Base-by-base conservation (phyloP, 2,888 invertebrate species). In the Venusia cambrica region DNA sequence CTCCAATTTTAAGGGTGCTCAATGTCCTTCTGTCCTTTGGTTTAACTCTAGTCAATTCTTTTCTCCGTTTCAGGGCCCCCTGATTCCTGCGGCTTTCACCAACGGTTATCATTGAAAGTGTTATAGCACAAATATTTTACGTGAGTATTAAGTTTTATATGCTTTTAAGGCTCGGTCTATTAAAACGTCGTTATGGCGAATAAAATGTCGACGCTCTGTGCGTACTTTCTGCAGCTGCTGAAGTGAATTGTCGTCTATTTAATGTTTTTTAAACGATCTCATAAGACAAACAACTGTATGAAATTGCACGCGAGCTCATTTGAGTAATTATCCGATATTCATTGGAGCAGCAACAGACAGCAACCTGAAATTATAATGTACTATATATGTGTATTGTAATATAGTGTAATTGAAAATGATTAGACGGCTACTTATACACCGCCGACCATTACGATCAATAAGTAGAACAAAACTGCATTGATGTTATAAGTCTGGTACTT, bases 61-160 rank as follows among this genome's bases (percentile, higher is more conserved):
- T 42, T 61, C 56, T 51, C 77, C 80, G 77, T 93, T 93, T 54
- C 93, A 97, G 97, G 97, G 96, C 80, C 95, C 97, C 81, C 91
- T 97, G 91, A 97, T 97, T 92, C 97, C 97, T 89, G 96, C 97
- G 90, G 97, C 97, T 89, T 97, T 97, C 90, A 97, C 97, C 91
- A 97, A 97, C 91, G 97, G 97, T 90, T 97, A 97, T 92, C 97
- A 97, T 93, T 95, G 94, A 94, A 89, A 89, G 90, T 79, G 83
- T 84, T 76, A 70, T 78, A 87, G 84, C 81, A 85, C 81, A 85
- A 84, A 81, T 79, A 80, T 77, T 81, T 77, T 75, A 81, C 79
- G 87, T 88, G 59, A 88, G 88, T 87, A 85, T 75, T 66, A 67
- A 67, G 75, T 69, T 65, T 65, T 62, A 59, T 54, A 51, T 61